Conservation (phyloP, 1,140 invertebrate genomes). For the Theocolax elegans region DNA sequence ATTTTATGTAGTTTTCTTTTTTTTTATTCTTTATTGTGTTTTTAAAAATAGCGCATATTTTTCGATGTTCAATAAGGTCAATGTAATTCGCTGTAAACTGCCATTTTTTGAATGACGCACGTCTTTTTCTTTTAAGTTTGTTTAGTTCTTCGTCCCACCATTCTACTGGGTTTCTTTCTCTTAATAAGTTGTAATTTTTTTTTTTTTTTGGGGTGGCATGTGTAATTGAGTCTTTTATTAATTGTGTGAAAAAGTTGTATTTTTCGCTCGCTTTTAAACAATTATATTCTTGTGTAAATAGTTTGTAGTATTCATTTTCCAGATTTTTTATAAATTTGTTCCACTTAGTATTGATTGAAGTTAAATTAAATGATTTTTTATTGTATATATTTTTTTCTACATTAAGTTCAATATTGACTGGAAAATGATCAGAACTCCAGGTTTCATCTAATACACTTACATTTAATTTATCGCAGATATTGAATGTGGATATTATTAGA, state of each 20-base stretch:
- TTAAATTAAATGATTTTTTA: too few relatives aligned
- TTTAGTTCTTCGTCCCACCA: background rate
- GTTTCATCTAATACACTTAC: background rate
- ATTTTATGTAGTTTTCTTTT: background rate
- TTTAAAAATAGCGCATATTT: background rate
- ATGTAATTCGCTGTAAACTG: background rate
- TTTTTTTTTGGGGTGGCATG: too few relatives aligned
- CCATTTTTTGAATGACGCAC: background rate
- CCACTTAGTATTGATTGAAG: too few relatives aligned
- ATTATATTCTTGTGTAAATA: too few relatives aligned
- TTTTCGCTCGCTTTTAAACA: too few relatives aligned
- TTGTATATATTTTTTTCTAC: too few relatives aligned
- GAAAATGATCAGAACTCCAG: slow-evolving; percentile 26
- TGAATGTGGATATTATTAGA: background rate
- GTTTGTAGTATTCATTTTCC: too few relatives aligned
- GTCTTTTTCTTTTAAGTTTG: background rate
- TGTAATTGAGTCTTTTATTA: too few relatives aligned
- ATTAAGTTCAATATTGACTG: too few relatives aligned
- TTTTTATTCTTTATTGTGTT: background rate
- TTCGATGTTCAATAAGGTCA: background rate
- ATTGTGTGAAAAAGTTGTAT: too few relatives aligned
- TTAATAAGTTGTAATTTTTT: background rate
- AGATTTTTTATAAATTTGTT: too few relatives aligned
- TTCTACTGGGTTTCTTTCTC: background rate
- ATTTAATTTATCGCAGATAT: background rate